Conservation (phyloP, 2,888 invertebrate species). For the Drosophila algonquin region DNA sequence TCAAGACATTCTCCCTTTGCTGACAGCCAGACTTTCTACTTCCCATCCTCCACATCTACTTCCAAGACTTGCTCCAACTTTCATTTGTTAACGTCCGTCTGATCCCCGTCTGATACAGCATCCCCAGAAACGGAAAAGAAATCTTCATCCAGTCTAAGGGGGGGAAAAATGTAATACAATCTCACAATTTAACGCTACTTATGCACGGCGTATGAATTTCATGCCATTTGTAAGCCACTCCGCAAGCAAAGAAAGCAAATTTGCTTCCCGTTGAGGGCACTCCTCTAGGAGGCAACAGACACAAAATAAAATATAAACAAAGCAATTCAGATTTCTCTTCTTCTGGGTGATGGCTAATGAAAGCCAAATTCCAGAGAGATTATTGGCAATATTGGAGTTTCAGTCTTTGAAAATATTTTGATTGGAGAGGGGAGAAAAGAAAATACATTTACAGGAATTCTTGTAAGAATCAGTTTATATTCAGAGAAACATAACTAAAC, state of each 20-base stretch:
- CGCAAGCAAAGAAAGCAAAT: constrained; percentile 20
- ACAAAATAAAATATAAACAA: constrained; percentile 39
- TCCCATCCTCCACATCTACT: not conserved
- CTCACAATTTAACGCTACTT: constrained; percentile 71
- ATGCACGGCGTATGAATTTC: constrained; percentile 68
- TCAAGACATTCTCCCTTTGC: no score
- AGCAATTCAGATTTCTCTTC: constrained; percentile 10
- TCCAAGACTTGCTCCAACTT: not conserved
- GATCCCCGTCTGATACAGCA: constrained; percentile 11
- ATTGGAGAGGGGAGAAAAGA: not conserved
- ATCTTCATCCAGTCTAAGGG: constrained; percentile 31
- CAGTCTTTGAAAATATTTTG: not conserved
- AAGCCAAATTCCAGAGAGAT: not conserved
- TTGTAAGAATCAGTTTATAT: no score
- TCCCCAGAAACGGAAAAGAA: constrained; percentile 15
- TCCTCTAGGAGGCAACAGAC: constrained; percentile 18
- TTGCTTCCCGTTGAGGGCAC: not conserved
- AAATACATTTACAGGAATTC: not conserved
- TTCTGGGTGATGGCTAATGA: constrained; percentile 13
- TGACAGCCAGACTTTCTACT: not conserved
- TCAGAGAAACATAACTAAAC: no score
- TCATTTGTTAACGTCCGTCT: constrained; percentile 23
- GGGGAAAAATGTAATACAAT: constrained; percentile 58
- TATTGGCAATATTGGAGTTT: not conserved
- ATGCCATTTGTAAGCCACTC: constrained; percentile 49